Conservation (phyloP, 1,140 invertebrate genomes). For the Conus ventricosus region DNA sequence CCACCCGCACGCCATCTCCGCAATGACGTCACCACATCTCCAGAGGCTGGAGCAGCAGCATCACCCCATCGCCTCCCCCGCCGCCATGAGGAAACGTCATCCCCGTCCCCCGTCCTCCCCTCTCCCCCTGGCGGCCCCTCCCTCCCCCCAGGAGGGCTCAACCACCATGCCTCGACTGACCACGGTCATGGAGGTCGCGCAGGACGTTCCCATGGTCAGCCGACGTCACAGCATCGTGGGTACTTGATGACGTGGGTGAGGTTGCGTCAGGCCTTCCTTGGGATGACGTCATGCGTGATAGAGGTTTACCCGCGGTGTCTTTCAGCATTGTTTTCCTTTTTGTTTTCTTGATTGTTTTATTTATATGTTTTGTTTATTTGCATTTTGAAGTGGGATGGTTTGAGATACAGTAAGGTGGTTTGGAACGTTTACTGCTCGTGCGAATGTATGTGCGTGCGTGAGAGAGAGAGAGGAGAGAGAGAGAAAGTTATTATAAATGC, state of each 20-base stretch:
- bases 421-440: no score
- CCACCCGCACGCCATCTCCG: background rate
- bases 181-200: constrained; percentile 45
- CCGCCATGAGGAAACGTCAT: constrained; percentile 14
- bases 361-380: no score
- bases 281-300: no score
- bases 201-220: constrained; percentile 18
- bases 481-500: no score
- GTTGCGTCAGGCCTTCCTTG: no score
- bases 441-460: no score
- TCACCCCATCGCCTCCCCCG: constrained; percentile 5
- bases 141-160: background rate
- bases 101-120: constrained; percentile 30
- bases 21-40: background rate
- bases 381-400: no score
- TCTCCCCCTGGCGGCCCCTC: background rate
- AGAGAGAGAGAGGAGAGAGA: no score
- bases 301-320: no score
- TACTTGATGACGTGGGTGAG: constrained; percentile 10
- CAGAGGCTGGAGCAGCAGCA: constrained; percentile 10
- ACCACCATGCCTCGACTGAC: constrained; percentile 40
- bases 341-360: no score
- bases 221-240: constrained; percentile 53
- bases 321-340: no score
- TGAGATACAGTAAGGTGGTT: no score